A percentile compares a stretch with the other conserved stretches of the same genome.
These are phyloP conservation scores for Lysandra coridon DNA, from an alignment of 2,888 invertebrate species.

Conservation along the genomic window DNA sequence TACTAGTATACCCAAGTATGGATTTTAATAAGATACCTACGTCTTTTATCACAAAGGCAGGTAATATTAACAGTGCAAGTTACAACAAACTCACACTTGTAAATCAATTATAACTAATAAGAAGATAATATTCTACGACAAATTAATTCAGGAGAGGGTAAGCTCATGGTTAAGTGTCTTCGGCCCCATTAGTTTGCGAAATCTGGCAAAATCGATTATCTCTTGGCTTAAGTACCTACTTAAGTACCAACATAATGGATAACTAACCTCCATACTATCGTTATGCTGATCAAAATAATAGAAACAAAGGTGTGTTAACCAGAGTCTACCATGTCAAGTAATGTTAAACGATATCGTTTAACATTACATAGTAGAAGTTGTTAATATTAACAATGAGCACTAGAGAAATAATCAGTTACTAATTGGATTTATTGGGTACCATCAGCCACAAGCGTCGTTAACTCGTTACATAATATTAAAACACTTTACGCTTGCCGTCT, in stretches of 20 bases:
- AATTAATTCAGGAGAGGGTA: conserved; percentile 24
- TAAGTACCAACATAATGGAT: not conserved
- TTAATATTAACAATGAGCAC: too few species aligned
- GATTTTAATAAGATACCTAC: not conserved
- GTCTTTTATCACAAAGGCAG: not conserved
- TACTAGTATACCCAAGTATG: not conserved
- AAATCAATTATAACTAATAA: conserved; percentile 1
- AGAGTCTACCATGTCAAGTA: not conserved
- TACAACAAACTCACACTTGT: not conserved
- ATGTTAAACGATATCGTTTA: not conserved
- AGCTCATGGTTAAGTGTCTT: conserved; percentile 24
- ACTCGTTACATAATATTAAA: too few species aligned
- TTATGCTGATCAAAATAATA: not conserved
- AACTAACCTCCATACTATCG: not conserved
- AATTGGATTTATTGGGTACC: too few species aligned
- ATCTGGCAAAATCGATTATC: conserved; percentile 16
- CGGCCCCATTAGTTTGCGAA: conserved; percentile 18
- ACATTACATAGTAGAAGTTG: too few species aligned
- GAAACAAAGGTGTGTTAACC: not conserved
- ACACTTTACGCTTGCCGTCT: too few species aligned
- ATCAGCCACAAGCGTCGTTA: too few species aligned
- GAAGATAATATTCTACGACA: not conserved
- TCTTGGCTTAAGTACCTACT: not conserved
- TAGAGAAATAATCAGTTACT: too few species aligned
- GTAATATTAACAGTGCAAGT: not conserved